Evolutionary conservation across 2,888 invertebrate species (phyloP), one percentile per base, ranked within the genome.

Genomic region (Lasioglossum marginatum): DNA sequence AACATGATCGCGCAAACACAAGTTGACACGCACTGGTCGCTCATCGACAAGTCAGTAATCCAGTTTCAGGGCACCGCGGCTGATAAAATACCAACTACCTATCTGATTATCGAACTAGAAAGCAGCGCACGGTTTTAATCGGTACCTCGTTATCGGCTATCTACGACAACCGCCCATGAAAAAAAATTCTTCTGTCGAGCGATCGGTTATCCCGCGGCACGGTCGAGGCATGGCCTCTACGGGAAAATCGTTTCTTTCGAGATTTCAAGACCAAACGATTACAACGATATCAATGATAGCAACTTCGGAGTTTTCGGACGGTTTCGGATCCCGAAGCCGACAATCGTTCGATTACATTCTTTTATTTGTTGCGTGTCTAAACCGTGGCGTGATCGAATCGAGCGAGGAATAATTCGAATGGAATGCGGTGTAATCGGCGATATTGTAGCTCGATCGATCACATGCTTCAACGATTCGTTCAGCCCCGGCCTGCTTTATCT

Each of bases 81-180:
- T 91, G 94, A 94, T 93, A 94, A 93, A 93, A 92, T 31, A 90
- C 88, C 91, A 10, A 34, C 66, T 91, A 90, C 84, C 91, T 92
- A 92, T 90, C 90, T 88, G 88, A 89, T 93, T 94, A 94, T 94
- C 94, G 86, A 90, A 71, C 70, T 79, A 78, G 84, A 76, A 68
- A 79, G 72, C 83, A 82, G 72, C 71, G 57, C 79, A 66, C 78
- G 86, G 81, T 90, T 93, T 92, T 91, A 93, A 94, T 94, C 92
- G 90, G 86, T 84, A 74, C 83, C 82, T 84, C 76, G 86, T 87
- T 93, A 93, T 94, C 92, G 86, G 89, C 60, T 86, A 91, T 92
- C 88, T 91, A 79, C 92, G 91, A 92, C 89, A 85, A 70, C 66
- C 63, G 43, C 40, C 8, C 27, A 81, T 57, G 48, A 85, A 89